phyloP scores from a whole-genome alignment of 2,888 invertebrate genomes.

The Cremastinae sp. region DNA sequence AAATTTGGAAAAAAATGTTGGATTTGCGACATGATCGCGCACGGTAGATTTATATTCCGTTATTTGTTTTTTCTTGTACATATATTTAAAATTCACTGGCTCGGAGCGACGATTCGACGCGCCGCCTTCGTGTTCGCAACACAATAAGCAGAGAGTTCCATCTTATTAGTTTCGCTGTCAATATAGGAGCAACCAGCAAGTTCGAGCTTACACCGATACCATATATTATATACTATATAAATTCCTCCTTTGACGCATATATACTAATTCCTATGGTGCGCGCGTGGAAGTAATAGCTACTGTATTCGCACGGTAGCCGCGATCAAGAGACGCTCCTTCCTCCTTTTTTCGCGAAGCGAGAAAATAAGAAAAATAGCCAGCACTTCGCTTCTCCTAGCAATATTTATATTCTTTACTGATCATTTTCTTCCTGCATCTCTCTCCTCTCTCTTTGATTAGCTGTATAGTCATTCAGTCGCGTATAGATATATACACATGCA shows the following conservation, averaged over 20 bases:
- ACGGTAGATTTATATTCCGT: background rate
- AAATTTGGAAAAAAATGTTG: too few relatives aligned
- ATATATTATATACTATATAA: too few relatives aligned
- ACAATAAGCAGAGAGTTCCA: conserved; percentile 42
- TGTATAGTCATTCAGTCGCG: too few relatives aligned
- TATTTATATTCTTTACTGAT: too few relatives aligned
- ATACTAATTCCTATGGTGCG: conserved; percentile 9
- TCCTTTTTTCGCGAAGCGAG: too few relatives aligned
- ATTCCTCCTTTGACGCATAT: conserved; percentile 19
- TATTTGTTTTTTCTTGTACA: background rate
- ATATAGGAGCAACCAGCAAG: conserved; percentile 40
- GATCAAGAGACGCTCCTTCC: too few relatives aligned
- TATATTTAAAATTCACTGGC: conserved; percentile 1
- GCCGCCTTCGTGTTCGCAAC: conserved; percentile 46
- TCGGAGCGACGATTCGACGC: conserved; percentile 41
- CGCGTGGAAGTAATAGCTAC: conserved; percentile 30
- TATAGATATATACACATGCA: too few relatives aligned
- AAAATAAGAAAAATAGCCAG: too few relatives aligned
- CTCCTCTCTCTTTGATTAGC: too few relatives aligned
- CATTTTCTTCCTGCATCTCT: too few relatives aligned
- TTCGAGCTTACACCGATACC: conserved; percentile 34
- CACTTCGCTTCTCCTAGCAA: too few relatives aligned
- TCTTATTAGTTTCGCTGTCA: conserved; percentile 55
- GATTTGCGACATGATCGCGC: too few relatives aligned
- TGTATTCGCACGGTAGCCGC: conserved; percentile 34